Evolutionary conservation across 2,113 vertebrate species (phyloP), one percentile per base, ranked within the genome.

Genomic region (Xenopus laevis): DNA sequence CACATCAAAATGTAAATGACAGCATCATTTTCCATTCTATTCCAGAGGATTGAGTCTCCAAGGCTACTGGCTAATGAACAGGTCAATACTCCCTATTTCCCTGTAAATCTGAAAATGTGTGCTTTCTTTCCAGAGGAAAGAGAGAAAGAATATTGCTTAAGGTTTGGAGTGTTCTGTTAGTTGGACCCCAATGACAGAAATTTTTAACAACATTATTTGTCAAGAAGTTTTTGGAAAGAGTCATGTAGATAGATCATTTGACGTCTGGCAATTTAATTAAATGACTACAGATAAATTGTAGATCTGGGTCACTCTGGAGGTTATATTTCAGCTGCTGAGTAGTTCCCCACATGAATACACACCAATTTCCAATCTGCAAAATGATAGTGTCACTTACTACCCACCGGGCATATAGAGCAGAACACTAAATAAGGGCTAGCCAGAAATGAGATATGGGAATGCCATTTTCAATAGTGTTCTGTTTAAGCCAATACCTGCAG

Each of bases 211-310:
- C 10, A 50, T 55, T 55, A 55, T 16, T 16, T 55, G 15, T 16
- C 50, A 33, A 20, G 4, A 74, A 47, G 46, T 20, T 18, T 65
- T 27, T 12, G n/a, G 33, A 10, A 67, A 55, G 68, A 61, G 17
- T 63, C 30, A 64, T 57, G 53, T 61, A 68, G 16, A 20, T 40
- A 16, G 65, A 50, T 74, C 15, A 7, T 50, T 20, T 68, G 70
- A 70, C 50, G 69, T 60, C 17, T 62, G 13, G 52, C 57, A 20
- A 52, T 55, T 74, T 57, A 65, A 47, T 78, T 63, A 65, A 71
- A 23, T 63, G 20, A 52, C 18, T 18, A 59, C 40, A 44, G 15
- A 58, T 10, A 33, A 55, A 21, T 55, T 33, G 21, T n/a, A 53
- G 18, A 74, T 60, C 17, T 53, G 17, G 8, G 23, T 44, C 53